Evolutionary conservation across 1,140 invertebrate species (phyloP).

Genomic region (Battus philenor): DNA sequence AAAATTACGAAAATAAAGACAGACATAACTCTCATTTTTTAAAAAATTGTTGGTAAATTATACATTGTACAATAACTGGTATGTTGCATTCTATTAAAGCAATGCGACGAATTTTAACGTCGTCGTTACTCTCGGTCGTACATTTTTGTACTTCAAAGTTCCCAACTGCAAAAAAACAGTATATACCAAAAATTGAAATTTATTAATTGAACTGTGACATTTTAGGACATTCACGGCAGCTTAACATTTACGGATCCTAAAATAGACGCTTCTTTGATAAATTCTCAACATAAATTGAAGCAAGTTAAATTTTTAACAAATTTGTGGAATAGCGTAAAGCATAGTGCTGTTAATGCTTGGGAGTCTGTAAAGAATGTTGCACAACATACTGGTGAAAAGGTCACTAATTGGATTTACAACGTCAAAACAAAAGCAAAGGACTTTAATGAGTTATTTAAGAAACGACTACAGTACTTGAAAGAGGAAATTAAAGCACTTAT

Average conservation of each 20-base stretch:
- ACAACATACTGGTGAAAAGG: conserved; percentile 23
- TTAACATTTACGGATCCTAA: not conserved
- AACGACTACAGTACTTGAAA: conserved; percentile 24
- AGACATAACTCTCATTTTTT: no score
- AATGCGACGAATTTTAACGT: no score
- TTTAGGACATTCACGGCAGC: not conserved
- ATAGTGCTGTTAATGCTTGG: conserved; percentile 28
- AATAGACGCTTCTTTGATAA: not conserved
- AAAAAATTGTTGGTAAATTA: no score
- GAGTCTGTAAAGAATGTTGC: conserved; percentile 28
- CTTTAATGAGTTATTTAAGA: conserved; percentile 19
- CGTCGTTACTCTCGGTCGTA: no score
- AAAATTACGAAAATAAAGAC: no score
- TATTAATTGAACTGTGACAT: no score
- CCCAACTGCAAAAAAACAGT: no score
- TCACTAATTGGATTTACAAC: conserved; percentile 23
- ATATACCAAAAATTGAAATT: no score
- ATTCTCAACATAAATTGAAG: not conserved
- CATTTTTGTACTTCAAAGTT: no score
- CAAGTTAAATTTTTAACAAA: conserved; percentile 19
- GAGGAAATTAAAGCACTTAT: conserved; percentile 24
- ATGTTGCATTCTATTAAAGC: no score
- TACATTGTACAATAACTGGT: no score
- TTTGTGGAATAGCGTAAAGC: conserved; percentile 31
- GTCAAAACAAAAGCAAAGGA: conserved; percentile 25